Evolutionary conservation across 2,888 invertebrate species (phyloP).

Genomic region (Erebia aethiops): DNA sequence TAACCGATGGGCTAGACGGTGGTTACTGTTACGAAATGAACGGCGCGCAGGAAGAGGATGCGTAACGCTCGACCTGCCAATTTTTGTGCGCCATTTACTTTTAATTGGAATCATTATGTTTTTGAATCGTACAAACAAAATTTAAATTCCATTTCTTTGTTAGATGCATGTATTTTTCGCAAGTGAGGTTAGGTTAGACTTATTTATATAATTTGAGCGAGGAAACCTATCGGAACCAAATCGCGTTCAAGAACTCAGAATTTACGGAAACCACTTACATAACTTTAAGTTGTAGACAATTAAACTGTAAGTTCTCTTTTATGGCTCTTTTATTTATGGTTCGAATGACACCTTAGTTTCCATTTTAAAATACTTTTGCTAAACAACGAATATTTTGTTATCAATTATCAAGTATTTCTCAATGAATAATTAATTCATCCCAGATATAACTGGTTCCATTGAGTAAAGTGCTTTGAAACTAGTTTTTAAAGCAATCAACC

Average conservation of each 20-base stretch:
- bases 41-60: slow-evolving; percentile 72
- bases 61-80: slow-evolving; percentile 47
- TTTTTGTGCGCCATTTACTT: slow-evolving; percentile 49
- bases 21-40: slow-evolving; percentile 71
- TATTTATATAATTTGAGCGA: too few species aligned
- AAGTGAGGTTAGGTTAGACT: too few species aligned
- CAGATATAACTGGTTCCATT: slow-evolving; percentile 28
- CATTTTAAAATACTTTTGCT: not conserved
- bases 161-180: not conserved
- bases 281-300: too few species aligned
- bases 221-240: too few species aligned
- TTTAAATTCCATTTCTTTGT: not conserved
- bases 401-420: slow-evolving; percentile 17
- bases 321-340: too few species aligned
- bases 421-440: slow-evolving; percentile 22
- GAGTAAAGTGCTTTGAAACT: slow-evolving; percentile 28
- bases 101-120: slow-evolving; percentile 33
- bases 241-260: too few species aligned
- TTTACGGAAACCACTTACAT: too few species aligned
- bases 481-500: slow-evolving; percentile 29
- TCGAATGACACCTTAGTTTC: not conserved
- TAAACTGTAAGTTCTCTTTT: too few species aligned
- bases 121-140: not conserved
- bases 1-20: slow-evolving; percentile 65
- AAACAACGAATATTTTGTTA: slow-evolving; percentile 7